Evolutionary conservation across 2,797 vertebrate genomes (phyloP), one percentile per base, ranked within the genome.

Genomic region (Chelidonichthys spinosus): DNA sequence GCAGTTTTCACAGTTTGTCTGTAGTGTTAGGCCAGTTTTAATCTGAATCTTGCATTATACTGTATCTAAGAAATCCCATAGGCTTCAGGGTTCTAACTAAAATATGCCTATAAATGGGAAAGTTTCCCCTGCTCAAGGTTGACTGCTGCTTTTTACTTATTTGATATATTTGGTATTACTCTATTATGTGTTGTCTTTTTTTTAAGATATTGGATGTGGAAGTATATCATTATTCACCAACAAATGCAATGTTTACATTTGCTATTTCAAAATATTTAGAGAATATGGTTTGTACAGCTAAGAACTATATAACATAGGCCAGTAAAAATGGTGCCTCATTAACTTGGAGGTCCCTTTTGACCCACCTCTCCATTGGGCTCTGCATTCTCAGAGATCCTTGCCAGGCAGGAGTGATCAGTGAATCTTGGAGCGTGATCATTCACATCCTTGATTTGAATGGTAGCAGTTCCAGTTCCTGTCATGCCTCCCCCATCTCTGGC

Each of bases 401-500:
- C 92, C 55, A 89, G 78, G 82, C 96, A 98, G 11, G 92, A 56
- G 11, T 90, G 92, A 63, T 95, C 93, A 0, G 84, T 90, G 85
- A 98, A 97, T 42, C 87, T 91, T 0, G 97, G 97, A 2, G 95
- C 87, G 0, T 97, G 95, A 82, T 98, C 96, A 2, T 97, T 98
- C 43, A 96, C 65, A 0, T 97, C 97, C 25, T 89, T 92, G 70
- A 98, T 85, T 59, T 92, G 92, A 64, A 98, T 78, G 55, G 96
- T 97, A 11, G 96, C 96, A 0, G 97, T 97, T 52, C 90, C 96
- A 0, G 96, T 97, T 55, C 96, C 96, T 0, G 87, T 93, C 85
- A 97, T 94, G 7, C 97, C 97, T 64, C 96, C 97, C 0, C 97
- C 97, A 36, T 98, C 97, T 82, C 94, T 92, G 72, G 95, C 96